A percentile compares a stretch with the other conserved stretches of the same genome.
Evolutionary conservation across 2,888 invertebrate species (phyloP).

Genomic region (Neoitamus cyanurus): DNA sequence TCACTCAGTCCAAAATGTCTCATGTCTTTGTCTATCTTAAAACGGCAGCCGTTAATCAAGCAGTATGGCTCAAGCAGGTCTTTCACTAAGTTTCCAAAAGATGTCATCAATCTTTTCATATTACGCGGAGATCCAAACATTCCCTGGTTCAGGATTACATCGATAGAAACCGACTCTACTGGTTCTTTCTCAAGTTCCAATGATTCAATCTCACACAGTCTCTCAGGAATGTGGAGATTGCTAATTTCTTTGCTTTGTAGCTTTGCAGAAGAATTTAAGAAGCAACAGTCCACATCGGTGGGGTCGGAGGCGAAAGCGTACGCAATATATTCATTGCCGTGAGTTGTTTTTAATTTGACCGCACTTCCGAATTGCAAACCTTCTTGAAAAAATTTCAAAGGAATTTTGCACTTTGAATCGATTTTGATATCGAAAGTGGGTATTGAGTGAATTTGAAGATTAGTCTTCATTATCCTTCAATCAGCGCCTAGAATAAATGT

Average conservation of each 20-base stretch:
- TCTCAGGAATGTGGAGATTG: neutral
- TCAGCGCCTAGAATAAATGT: too few species aligned
- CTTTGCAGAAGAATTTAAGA: neutral
- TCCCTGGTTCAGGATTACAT: neutral
- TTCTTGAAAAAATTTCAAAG: neutral
- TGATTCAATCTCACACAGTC: neutral
- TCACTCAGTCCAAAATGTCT: neutral
- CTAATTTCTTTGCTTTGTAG: too few species aligned
- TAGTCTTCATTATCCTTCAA: slow-evolving; percentile 4
- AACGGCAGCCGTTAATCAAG: neutral
- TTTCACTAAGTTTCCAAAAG: neutral
- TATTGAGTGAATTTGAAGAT: neutral
- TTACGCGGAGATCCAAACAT: neutral
- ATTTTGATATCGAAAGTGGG: neutral
- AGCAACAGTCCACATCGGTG: neutral
- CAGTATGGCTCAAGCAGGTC: neutral
- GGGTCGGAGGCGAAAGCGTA: neutral
- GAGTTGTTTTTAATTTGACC: neutral
- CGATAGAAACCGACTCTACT: neutral
- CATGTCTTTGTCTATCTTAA: neutral
- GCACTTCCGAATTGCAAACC: neutral
- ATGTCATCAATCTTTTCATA: neutral
- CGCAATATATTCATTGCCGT: neutral
- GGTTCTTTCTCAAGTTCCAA: neutral
- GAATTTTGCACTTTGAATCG: neutral